Conservation (phyloP, 2,888 invertebrate species). For the Aphodius sticticus region DNA sequence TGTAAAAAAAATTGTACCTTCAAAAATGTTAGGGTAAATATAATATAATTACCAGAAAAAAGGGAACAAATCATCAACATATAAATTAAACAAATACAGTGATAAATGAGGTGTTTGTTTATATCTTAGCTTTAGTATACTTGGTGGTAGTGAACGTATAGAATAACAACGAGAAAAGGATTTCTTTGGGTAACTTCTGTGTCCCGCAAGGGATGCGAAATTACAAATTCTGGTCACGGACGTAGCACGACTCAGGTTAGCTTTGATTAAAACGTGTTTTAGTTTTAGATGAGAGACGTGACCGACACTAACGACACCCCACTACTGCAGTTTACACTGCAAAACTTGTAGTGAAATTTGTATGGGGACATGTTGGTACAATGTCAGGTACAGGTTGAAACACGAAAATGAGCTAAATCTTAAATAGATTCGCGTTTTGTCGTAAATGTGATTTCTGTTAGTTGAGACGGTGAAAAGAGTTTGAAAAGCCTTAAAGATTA, state of each 20-base stretch:
- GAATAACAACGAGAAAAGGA: background rate
- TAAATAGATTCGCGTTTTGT: too few species aligned
- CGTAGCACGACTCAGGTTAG: background rate
- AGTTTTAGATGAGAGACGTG: conserved; percentile 4
- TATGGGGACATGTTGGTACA: background rate
- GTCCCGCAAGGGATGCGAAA: background rate
- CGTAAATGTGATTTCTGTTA: too few species aligned
- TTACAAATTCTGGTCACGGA: background rate
- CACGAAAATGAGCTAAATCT: too few species aligned
- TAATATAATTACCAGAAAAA: too few species aligned
- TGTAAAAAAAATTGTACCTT: too few species aligned
- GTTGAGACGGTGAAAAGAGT: too few species aligned
- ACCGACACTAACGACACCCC: background rate
- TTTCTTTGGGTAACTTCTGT: background rate
- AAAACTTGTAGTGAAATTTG: background rate
- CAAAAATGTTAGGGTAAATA: too few species aligned
- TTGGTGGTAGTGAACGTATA: background rate
- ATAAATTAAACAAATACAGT: too few species aligned
- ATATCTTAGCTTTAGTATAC: background rate
- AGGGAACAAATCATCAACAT: too few species aligned
- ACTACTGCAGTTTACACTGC: background rate
- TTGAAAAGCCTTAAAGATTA: too few species aligned
- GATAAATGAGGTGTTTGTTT: background rate
- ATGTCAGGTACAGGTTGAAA: background rate
- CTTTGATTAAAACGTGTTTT: conserved; percentile 4